Conservation (phyloP, 2,113 vertebrate species). For the Petromus typicus region DNA sequence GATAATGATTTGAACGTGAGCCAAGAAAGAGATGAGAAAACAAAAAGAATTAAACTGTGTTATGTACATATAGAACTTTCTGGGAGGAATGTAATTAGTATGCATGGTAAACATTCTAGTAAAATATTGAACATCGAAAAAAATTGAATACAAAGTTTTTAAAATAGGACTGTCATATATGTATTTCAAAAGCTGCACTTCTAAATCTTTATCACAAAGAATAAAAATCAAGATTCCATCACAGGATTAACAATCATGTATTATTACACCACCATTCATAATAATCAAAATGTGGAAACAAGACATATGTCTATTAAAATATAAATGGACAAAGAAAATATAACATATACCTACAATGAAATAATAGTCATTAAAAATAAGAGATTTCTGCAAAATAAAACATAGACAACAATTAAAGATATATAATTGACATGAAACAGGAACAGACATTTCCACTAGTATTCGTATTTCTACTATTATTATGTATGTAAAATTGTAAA, state of each 20-base stretch:
- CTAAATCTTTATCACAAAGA: neutral
- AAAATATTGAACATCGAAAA: neutral
- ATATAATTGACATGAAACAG: neutral
- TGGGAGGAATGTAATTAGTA: neutral
- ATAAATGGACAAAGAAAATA: neutral
- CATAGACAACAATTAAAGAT: neutral
- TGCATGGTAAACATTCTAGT: neutral
- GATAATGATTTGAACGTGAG: neutral
- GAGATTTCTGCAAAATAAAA: neutral
- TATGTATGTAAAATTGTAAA: neutral
- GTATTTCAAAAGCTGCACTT: neutral
- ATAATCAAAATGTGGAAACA: neutral
- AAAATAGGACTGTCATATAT: neutral
- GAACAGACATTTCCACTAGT: neutral
- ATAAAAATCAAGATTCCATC: neutral
- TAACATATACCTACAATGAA: neutral
- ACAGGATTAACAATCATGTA: neutral
- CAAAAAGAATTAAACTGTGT: neutral
- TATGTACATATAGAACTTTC: neutral
- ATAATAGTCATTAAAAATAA: neutral
- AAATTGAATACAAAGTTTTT: neutral
- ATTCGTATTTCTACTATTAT: neutral
- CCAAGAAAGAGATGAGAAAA: neutral
- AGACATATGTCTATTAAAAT: neutral
- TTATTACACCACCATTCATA: neutral